Evolutionary conservation across 1,140 invertebrate genomes (phyloP).

Genomic region (Venturia canescens): DNA sequence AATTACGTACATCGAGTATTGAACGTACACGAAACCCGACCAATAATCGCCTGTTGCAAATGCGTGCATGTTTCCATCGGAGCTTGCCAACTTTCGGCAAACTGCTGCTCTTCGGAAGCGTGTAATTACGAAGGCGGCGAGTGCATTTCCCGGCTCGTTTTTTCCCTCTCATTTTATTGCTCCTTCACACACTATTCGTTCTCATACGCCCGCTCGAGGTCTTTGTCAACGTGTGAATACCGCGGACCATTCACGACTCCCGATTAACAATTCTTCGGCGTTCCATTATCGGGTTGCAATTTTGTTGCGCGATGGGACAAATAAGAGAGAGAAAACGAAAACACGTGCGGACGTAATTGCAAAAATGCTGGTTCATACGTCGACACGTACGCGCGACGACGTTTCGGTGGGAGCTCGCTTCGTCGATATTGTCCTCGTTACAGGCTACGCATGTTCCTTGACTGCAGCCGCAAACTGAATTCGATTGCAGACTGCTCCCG

Average conservation of each 20-base stretch:
- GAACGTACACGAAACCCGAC: too few relatives aligned
- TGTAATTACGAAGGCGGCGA: neutral
- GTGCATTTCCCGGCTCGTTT: slow-evolving; percentile 10
- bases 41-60: slow-evolving; percentile 35
- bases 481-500: neutral
- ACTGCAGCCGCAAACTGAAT: neutral
- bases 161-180: slow-evolving; percentile 2
- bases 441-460: neutral
- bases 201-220: neutral
- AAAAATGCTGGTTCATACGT: too few relatives aligned
- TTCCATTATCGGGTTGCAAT: too few relatives aligned
- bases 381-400: too few relatives aligned
- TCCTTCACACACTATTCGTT: neutral
- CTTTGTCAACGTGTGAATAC: neutral
- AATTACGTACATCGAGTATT: too few relatives aligned
- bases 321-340: too few relatives aligned
- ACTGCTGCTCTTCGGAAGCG: neutral
- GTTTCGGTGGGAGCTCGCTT: too few relatives aligned
- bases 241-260: neutral
- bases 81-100: slow-evolving; percentile 31
- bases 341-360: too few relatives aligned
- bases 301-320: too few relatives aligned
- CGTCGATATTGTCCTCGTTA: too few relatives aligned
- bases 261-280: too few relatives aligned
- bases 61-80: slow-evolving; percentile 30